Conservation (phyloP, 2,888 invertebrate species). For the Epirrita christyi region DNA sequence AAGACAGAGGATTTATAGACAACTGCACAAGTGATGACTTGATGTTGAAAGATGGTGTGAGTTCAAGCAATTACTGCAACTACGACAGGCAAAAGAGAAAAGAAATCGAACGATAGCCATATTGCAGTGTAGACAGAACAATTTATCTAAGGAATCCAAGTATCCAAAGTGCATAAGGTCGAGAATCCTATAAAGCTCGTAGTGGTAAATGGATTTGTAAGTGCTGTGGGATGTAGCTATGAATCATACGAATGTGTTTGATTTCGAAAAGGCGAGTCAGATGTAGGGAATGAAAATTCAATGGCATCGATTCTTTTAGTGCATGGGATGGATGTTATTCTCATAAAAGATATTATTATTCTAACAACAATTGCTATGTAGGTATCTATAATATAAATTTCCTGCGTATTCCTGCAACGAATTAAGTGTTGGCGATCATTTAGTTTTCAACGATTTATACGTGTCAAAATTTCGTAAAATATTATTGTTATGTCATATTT, state of each 20-base stretch:
- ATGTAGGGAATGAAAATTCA: slow-evolving; percentile 25
- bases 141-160: slow-evolving; percentile 21
- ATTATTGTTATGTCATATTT: too few relatives aligned
- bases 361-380: too few relatives aligned
- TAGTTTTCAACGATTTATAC: too few relatives aligned
- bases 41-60: slow-evolving; percentile 32
- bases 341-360: too few relatives aligned
- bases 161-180: slow-evolving; percentile 23
- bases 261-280: slow-evolving; percentile 28
- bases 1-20: slow-evolving; percentile 25
- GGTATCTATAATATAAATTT: too few relatives aligned
- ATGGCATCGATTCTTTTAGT: slow-evolving; percentile 1
- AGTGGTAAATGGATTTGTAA: slow-evolving; percentile 33
- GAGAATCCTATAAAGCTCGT: slow-evolving; percentile 16
- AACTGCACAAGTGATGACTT: slow-evolving; percentile 22
- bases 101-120: slow-evolving; percentile 17
- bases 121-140: slow-evolving; percentile 11
- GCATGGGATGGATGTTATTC: too few relatives aligned
- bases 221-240: slow-evolving; percentile 36
- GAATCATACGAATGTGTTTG: slow-evolving; percentile 37
- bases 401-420: too few relatives aligned
- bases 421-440: too few relatives aligned
- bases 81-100: slow-evolving; percentile 27
- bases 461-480: too few relatives aligned
- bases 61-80: slow-evolving; percentile 27